Evolutionary conservation across 2,888 invertebrate genomes (phyloP).

Genomic region (Peribatodes rhomboidaria): DNA sequence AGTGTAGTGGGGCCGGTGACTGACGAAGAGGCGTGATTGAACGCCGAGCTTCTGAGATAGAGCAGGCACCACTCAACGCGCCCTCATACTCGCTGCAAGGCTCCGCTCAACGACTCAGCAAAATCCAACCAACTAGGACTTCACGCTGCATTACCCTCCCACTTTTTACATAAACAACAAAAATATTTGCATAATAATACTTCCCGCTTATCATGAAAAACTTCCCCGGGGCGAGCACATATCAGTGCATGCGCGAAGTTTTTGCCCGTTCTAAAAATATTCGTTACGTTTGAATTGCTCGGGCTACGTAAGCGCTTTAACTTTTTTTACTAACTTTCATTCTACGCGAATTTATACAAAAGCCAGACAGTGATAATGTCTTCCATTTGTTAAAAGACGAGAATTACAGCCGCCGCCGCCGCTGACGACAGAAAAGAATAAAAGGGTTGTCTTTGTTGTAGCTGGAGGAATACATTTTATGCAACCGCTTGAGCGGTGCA

Average conservation of each 20-base stretch:
- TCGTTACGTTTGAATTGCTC: constrained; percentile 72
- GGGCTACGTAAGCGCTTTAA: constrained; percentile 72
- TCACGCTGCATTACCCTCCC: constrained; percentile 28
- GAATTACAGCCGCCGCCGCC: constrained; percentile 74
- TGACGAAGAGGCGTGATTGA: constrained; percentile 60
- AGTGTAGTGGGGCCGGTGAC: constrained; percentile 61
- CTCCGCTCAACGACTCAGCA: constrained; percentile 49
- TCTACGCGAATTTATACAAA: constrained; percentile 81
- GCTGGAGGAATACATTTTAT: constrained; percentile 76
- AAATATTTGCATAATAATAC: constrained; percentile 51
- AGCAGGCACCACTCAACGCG: constrained; percentile 55
- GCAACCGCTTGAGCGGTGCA: constrained; percentile 64
- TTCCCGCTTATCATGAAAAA: constrained; percentile 56
- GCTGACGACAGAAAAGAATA: constrained; percentile 78
- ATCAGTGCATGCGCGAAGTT: constrained; percentile 56
- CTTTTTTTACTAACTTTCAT: constrained; percentile 77
- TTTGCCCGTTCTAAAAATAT: constrained; percentile 65
- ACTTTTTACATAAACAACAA: constrained; percentile 43
- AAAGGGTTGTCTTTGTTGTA: constrained; percentile 77
- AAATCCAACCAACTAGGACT: constrained; percentile 40
- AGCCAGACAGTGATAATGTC: constrained; percentile 81
- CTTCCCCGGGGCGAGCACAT: constrained; percentile 54
- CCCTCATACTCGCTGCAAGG: constrained; percentile 47
- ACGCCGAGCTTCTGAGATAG: constrained; percentile 57
- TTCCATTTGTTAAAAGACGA: constrained; percentile 82